Evolutionary conservation across 2,888 invertebrate species (phyloP), one percentile per base, ranked within the genome.

Genomic region (Zaprionus obscuricornis): DNA sequence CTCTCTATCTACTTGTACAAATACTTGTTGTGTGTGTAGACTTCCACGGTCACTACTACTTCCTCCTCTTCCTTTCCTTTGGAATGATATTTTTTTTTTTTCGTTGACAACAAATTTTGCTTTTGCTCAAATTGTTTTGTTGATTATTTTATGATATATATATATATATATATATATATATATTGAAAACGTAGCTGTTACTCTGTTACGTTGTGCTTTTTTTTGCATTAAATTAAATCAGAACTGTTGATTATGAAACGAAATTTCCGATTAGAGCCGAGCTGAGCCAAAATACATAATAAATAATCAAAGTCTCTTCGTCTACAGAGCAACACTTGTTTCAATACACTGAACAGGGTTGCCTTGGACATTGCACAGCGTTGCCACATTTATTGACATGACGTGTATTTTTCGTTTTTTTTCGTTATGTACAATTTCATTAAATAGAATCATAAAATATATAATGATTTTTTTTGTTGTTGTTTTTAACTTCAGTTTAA

Each of bases 181-280:
- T 39, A 51, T 18, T 47, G 18, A 43, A 60, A 57, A 55, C 47
- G 45, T 59, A 50, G 33, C 16, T 33, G 22, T 58, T 58, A 46
- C 24, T 24, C 33, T 70, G 58, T 58, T 69, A 46, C 26, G 22
- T 36, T 43, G 22, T 47, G 49, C 33, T 45, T 46, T 46, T 34
- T 29, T 31, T 31, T 55, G 33, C 24, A 50, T 14, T 43, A 37
- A 52, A 52, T 33, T 42, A 34, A 46, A 40, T 34, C 46, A 29
- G 55, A 70, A 65, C 62, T 73, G 57, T 77, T 57, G 85, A 78
- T 78, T 78, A 78, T 78, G 83, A 78, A 78, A 78, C 83, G 70
- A 60, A 47, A 59, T 50, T 69, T 56, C 36, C 56, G 62, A 62
- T 31, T 37, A 45, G 49, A 66, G 49, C 67, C 47, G 52, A 71